phyloP scores from a whole-genome alignment of 2,113 vertebrate genomes.

The Megaceryle maxima region DNA sequence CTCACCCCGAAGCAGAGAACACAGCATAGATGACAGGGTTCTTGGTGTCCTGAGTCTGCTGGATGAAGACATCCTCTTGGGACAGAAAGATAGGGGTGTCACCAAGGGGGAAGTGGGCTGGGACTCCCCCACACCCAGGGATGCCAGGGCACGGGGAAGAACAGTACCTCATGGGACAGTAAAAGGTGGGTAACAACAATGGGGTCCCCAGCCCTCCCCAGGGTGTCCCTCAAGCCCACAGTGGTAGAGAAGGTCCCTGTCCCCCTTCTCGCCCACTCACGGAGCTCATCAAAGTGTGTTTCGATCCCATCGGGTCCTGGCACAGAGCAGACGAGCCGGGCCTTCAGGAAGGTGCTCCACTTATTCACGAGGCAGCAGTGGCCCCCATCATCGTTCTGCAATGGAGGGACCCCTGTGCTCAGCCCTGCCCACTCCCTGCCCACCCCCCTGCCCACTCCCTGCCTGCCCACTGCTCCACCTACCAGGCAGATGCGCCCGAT shows the following conservation, averaged over 20 bases:
- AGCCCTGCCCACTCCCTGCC: background rate
- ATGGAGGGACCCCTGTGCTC: background rate
- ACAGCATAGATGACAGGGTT: slow-evolving; percentile 97
- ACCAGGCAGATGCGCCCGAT: slow-evolving; percentile 98
- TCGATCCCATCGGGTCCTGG: slow-evolving; percentile 91
- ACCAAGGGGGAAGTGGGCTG: background rate
- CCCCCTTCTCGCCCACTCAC: slow-evolving; percentile 74
- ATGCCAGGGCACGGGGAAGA: background rate
- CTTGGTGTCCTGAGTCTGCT: slow-evolving; percentile 96
- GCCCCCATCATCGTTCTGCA: slow-evolving; percentile 93
- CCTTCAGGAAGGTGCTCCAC: slow-evolving; percentile 99
- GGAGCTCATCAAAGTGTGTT: slow-evolving; percentile 96
- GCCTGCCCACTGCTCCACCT: background rate
- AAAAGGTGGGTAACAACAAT: background rate
- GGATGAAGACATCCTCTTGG: slow-evolving; percentile 95
- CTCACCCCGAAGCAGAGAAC: slow-evolving; percentile 95
- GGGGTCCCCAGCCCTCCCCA: background rate
- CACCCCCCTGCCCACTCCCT: accelerated
- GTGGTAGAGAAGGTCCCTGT: background rate
- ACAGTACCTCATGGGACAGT: background rate
- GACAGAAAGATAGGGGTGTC: slow-evolving; percentile 45
- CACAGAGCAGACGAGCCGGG: slow-evolving; percentile 94
- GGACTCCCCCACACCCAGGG: background rate
- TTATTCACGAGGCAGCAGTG: slow-evolving; percentile 98
- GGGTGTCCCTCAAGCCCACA: background rate